phyloP scores from a whole-genome alignment of 2,797 vertebrate species.

The Brachymystax lenok region DNA sequence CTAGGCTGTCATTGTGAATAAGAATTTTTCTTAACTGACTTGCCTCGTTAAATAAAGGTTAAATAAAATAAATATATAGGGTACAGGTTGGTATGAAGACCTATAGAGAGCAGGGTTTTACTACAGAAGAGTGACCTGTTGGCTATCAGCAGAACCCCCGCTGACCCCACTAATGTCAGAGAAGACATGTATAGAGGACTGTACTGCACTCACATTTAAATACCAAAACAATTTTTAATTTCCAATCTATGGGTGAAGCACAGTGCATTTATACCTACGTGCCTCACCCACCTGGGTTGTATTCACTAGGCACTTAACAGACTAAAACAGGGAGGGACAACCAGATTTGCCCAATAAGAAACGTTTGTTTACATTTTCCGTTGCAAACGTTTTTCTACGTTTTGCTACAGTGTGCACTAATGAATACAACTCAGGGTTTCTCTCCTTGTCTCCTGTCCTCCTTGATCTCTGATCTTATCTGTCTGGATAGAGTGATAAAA shows the following conservation, averaged over 20 bases:
- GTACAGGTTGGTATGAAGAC: neutral
- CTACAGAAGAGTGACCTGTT: conserved; percentile 30
- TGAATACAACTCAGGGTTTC: too few species aligned
- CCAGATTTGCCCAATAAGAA: neutral
- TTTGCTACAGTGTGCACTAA: too few species aligned
- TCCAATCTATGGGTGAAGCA: too few species aligned
- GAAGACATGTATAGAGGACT: neutral
- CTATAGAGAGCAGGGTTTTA: conserved; percentile 71
- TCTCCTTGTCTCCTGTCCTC: too few species aligned
- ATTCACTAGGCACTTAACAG: neutral
- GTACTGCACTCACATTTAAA: neutral
- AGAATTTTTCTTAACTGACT: too few species aligned
- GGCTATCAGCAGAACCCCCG: neutral
- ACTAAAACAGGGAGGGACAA: neutral
- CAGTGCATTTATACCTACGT: too few species aligned
- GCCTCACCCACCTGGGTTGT: neutral
- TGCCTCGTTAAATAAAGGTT: too few species aligned
- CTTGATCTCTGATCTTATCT: too few species aligned
- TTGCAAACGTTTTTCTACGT: too few species aligned
- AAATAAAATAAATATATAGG: neutral
- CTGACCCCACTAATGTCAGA: conserved; percentile 1
- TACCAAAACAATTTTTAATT: neutral
- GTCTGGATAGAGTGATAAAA: too few species aligned
- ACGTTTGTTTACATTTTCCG: too few species aligned
- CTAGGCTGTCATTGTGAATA: too few species aligned